Base-by-base conservation (phyloP, 2,113 vertebrate genomes). In the Dromaius novaehollandiae region DNA sequence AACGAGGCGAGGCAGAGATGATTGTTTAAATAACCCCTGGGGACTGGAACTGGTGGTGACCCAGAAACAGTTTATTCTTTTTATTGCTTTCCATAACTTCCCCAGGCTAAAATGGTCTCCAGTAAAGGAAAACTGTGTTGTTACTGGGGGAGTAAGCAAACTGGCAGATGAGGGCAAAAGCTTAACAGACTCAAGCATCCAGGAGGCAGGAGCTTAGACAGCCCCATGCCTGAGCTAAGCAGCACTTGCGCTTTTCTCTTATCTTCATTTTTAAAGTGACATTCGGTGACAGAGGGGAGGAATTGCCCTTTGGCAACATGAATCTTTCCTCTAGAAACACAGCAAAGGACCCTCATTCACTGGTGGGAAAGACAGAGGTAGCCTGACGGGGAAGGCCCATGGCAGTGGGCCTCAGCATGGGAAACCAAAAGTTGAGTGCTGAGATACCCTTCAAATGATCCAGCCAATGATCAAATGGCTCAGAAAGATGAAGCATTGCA, bases 41-140 rank as follows among this genome's bases (percentile, higher is more conserved):
- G 96, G 96, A 96, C 95, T 92, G 93, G 95, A 95, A 96, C 97
- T 97, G 96, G 87, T 93, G 30, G 79, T 98, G 97, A 98, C 97
- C 97, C 98, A 98, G 96, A 98, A 98, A 97, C 86, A 80, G 85
- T 95, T 98, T 87, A 83, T 76, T 81, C 92, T 76, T 86, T 96
- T 97, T 97, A 98, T 98, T 98, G 97, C 97, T 98, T 90, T 96
- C 97, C 85, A 28, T 38, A 86, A 89, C 93, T 97, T 98, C 97
- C 91, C 28, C 56, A 46, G 96, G 96, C 95, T 86, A 93, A 68
- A 82, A 10, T 76, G 50, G 82, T 92, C 94, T 97, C 93, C 88
- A 92, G 87, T 89, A 76, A 75, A 25, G 14, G 79, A 93, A 92
- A 86, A 53, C 61, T 83, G 56, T 90, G 85, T 95, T 73, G 89